phyloP scores from a whole-genome alignment of 2,113 vertebrate genomes.

The Eonycteris spelaea region DNA sequence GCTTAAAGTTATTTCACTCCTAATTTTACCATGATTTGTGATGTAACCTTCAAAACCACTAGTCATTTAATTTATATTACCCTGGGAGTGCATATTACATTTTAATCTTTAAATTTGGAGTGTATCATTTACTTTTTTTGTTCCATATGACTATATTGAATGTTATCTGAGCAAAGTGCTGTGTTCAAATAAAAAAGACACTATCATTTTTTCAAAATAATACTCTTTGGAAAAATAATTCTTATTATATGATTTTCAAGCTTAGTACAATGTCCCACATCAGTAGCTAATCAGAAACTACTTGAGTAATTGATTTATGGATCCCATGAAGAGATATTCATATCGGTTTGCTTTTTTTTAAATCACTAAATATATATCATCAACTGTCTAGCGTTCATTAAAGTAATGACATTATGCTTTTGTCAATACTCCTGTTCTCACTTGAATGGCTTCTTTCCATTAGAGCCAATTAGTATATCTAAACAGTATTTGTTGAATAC shows the following conservation, averaged over 20 bases:
- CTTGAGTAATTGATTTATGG: slow-evolving; percentile 40
- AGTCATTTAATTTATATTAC: neutral
- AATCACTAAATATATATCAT: slow-evolving; percentile 35
- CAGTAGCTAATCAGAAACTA: neutral
- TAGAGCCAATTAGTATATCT: slow-evolving; percentile 16
- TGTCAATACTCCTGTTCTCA: slow-evolving; percentile 38
- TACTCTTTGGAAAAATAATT: slow-evolving; percentile 13
- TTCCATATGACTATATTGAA: neutral
- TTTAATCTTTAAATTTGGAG: neutral
- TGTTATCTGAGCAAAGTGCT: neutral
- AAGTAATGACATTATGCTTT: slow-evolving; percentile 40
- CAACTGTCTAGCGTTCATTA: neutral
- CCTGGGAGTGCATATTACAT: neutral
- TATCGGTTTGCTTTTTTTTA: slow-evolving; percentile 16
- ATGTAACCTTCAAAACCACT: neutral
- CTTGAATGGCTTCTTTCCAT: slow-evolving; percentile 45
- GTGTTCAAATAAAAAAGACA: neutral
- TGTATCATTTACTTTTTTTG: slow-evolving; percentile 10
- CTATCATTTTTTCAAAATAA: neutral
- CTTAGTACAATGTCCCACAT: neutral
- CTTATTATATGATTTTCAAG: neutral
- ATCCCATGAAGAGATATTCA: neutral
- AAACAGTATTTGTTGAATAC: slow-evolving; percentile 17
- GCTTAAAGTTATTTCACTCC: neutral
- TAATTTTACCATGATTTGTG: neutral